These are phyloP conservation scores for Bactericera cockerelli DNA, from an alignment of 1,140 invertebrate species.

Conservation along the genomic window DNA sequence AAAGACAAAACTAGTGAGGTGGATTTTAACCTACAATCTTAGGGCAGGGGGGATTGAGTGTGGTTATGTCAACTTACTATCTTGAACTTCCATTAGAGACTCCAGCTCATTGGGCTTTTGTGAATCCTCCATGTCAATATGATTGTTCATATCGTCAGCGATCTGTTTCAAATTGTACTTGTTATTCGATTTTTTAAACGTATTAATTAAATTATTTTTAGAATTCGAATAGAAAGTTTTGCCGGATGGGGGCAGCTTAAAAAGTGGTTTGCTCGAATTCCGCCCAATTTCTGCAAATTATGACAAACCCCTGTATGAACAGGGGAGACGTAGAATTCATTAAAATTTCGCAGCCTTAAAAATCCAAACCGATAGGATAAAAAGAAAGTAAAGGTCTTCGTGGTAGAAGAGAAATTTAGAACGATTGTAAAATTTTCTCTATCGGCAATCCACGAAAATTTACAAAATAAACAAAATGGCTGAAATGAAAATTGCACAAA, in stretches of 20 bases:
- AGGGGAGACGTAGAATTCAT: conserved; percentile 7
- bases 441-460: no score
- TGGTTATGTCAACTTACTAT: background rate
- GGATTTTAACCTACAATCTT: no score
- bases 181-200: conserved; percentile 5
- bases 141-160: background rate
- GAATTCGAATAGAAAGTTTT: background rate
- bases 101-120: background rate
- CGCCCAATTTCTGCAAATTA: conserved; percentile 9
- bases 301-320: conserved; percentile 8
- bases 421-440: no score
- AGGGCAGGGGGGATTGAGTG: no score
- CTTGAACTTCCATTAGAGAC: background rate
- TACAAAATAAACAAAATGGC: no score
- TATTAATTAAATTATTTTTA: conserved; percentile 8
- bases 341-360: background rate
- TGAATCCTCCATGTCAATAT: background rate
- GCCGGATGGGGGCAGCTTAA: conserved; percentile 5
- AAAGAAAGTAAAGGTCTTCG: no score
- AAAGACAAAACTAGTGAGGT: no score
- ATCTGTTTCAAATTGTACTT: conserved; percentile 1
- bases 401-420: no score
- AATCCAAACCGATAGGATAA: no score
- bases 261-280: conserved; percentile 7
- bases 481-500: no score